Conservation (phyloP, 2,888 invertebrate genomes). For the Pandemis heparana region DNA sequence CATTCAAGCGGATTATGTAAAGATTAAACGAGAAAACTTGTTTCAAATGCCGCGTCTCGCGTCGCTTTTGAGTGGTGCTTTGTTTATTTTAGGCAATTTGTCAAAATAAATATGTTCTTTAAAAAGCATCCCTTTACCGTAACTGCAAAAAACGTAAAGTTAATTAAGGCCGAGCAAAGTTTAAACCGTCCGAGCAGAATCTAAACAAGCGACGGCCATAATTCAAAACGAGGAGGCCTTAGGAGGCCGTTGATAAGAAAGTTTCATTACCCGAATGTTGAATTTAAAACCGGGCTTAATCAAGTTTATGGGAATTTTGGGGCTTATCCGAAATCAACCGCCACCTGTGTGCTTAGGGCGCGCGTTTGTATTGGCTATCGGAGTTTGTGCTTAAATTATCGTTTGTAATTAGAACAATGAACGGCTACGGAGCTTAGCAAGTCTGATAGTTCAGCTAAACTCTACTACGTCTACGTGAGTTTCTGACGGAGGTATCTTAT, state of each 20-base stretch:
- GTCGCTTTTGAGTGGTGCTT: background rate
- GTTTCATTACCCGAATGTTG: constrained; percentile 83
- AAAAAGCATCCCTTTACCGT: constrained; percentile 17
- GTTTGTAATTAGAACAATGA: constrained; percentile 38
- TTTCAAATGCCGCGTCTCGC: background rate
- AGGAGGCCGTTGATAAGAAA: constrained; percentile 77
- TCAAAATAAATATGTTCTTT: constrained; percentile 6
- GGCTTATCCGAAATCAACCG: constrained; percentile 67
- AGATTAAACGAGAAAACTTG: constrained; percentile 11
- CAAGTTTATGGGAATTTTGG: constrained; percentile 64
- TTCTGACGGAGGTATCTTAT: background rate
- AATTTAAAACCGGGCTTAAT: constrained; percentile 84
- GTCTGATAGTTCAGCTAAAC: background rate
- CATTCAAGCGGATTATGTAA: constrained; percentile 25
- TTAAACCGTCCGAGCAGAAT: constrained; percentile 50
- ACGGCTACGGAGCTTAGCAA: background rate
- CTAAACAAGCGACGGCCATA: constrained; percentile 73
- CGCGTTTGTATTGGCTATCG: constrained; percentile 74
- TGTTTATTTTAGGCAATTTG: background rate
- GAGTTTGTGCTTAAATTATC: constrained; percentile 55
- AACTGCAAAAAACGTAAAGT: constrained; percentile 47
- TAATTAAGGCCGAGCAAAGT: constrained; percentile 51
- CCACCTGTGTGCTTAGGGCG: constrained; percentile 82
- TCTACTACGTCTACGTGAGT: background rate
- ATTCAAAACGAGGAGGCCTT: constrained; percentile 76